Base-by-base conservation (phyloP, 2,797 vertebrate genomes). In the Cirrhinus molitorella region DNA sequence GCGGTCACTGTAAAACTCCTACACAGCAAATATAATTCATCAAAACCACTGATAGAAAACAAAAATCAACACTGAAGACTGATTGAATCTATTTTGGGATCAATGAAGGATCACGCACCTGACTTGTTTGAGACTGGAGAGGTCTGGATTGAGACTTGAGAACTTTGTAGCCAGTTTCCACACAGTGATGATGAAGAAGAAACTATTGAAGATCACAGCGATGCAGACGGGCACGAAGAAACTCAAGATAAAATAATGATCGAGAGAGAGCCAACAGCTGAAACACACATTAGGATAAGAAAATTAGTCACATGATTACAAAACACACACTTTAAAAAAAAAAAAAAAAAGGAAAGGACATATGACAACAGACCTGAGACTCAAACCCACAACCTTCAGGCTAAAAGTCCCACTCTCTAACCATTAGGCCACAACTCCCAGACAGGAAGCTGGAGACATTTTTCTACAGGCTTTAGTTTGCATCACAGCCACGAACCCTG, bases 141-240 rank as follows among this genome's bases (percentile, higher is more conserved):
- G 90, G 75, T 97, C 95, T 0, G 96, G 96, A 88, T 95, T 97
- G 86, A 97, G 94, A 67, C 94, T 96, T 59, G 93, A 89, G 87
- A 97, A 97, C 89, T 98, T 97, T 85, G 92, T 88, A 0, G 93
- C 93, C 5, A 97, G 95, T 89, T 91, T 97, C 96, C 96, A 97
- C 55, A 97, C 90, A 0, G 95, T 97, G 80, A 95, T 79, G 84
- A 96, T 90, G 61, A 98, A 97, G 89, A 97, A 95, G 79, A 94
- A 84, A 23, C 95, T 88, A 8, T 97, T 97, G 83, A 95, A 85
- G 89, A 94, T 1, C 81, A 97, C 88, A 87, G 97, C 92, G 87
- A 93, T 3, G 75, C 92, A 94, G 87, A 97, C 93, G 0, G 97
- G 97, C 2, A 92, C 95, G 1, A 93, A 91, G 90, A 97, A 97